These are phyloP conservation scores for Tetragonula clypearis DNA, from an alignment of 1,140 invertebrate genomes.

Conservation along the genomic window DNA sequence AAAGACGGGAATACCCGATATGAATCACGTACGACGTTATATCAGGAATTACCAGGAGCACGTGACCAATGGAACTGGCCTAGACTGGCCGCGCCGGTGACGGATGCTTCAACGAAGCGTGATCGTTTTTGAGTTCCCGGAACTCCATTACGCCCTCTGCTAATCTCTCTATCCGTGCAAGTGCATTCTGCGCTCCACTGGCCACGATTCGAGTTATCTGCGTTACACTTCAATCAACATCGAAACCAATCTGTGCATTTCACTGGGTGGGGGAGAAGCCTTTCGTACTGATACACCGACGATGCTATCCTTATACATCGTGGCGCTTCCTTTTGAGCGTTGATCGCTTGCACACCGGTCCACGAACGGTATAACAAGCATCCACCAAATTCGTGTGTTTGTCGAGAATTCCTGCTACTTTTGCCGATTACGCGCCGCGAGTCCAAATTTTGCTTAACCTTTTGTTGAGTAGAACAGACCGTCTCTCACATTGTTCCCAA, in stretches of 20 bases:
- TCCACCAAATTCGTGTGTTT: neutral
- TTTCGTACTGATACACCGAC: slow-evolving; percentile 45
- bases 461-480: too few species aligned
- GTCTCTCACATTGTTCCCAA: too few species aligned
- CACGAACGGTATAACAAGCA: neutral
- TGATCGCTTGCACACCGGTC: neutral
- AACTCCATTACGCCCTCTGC: slow-evolving; percentile 71
- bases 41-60: slow-evolving; percentile 63
- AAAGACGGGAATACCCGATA: slow-evolving; percentile 56
- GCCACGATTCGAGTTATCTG: slow-evolving; percentile 77
- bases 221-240: slow-evolving; percentile 80
- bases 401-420: neutral
- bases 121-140: slow-evolving; percentile 76
- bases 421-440: neutral
- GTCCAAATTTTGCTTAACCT: too few species aligned
- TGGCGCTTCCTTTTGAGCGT: slow-evolving; percentile 26
- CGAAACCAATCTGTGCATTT: slow-evolving; percentile 67
- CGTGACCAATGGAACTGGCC: slow-evolving; percentile 48
- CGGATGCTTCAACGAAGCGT: slow-evolving; percentile 71
- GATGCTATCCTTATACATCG: slow-evolving; percentile 49
- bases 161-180: slow-evolving; percentile 77
- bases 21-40: slow-evolving; percentile 61
- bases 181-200: slow-evolving; percentile 75
- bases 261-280: slow-evolving; percentile 17
- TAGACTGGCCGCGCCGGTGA: slow-evolving; percentile 42